These are phyloP conservation scores for Enteromius anoplus DNA, from an alignment of 2,797 vertebrate species.

Conservation along the genomic window DNA sequence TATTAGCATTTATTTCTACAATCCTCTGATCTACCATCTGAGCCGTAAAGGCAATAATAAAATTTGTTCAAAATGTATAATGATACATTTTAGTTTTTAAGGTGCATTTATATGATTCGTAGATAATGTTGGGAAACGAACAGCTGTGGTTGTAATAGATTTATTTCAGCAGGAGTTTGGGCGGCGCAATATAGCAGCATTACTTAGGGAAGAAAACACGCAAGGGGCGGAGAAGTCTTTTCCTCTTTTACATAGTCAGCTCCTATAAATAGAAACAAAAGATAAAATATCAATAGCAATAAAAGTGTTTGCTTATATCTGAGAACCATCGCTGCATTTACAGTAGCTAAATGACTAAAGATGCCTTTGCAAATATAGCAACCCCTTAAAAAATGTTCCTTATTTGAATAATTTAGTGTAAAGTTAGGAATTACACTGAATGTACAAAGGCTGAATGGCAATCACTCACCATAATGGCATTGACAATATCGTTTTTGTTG, in stretches of 20 bases:
- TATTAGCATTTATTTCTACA: slow-evolving; percentile 43
- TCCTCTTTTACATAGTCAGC: slow-evolving; percentile 89
- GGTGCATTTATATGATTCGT: slow-evolving; percentile 18
- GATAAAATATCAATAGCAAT: background rate
- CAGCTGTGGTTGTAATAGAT: slow-evolving; percentile 72
- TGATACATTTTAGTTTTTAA: slow-evolving; percentile 24
- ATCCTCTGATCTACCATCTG: slow-evolving; percentile 22
- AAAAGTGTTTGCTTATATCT: background rate
- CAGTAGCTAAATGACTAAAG: background rate
- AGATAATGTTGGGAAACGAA: slow-evolving; percentile 38
- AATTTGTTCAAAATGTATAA: slow-evolving; percentile 26
- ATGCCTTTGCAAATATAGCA: background rate
- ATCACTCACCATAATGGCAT: slow-evolving; percentile 95
- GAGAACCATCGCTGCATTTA: background rate
- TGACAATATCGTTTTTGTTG: slow-evolving; percentile 99
- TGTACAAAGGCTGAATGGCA: background rate
- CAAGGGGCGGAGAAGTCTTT: slow-evolving; percentile 65
- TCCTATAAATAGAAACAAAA: slow-evolving; percentile 76
- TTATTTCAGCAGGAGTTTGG: slow-evolving; percentile 87
- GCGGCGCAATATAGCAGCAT: slow-evolving; percentile 75
- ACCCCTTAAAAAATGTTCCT: background rate
- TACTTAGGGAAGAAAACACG: slow-evolving; percentile 76
- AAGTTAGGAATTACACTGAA: background rate
- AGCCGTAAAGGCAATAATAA: slow-evolving; percentile 29
- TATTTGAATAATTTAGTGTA: background rate